Conservation (phyloP, 2,113 vertebrate species). For the Rynchops niger region DNA sequence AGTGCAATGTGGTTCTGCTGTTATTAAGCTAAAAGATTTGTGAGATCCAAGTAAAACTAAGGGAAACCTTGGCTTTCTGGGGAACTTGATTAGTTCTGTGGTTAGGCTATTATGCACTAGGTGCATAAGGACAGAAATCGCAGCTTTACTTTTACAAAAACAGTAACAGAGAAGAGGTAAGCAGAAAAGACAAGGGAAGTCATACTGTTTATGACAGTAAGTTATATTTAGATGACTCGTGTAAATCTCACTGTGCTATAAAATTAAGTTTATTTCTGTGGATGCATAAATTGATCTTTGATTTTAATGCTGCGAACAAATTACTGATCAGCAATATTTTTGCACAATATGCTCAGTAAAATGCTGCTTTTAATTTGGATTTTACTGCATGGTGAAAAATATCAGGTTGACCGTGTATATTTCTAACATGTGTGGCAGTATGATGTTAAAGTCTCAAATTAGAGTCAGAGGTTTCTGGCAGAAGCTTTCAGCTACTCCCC, state of each 20-base stretch:
- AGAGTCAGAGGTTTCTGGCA: constrained; percentile 20
- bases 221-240: background rate
- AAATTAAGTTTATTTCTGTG: background rate
- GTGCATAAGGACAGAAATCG: background rate
- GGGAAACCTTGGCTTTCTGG: background rate
- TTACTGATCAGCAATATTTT: background rate
- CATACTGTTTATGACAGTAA: background rate
- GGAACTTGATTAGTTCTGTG: background rate
- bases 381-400: background rate
- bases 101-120: background rate
- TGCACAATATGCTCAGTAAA: background rate
- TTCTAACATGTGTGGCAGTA: background rate
- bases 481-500: background rate
- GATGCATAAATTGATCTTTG: background rate
- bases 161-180: constrained; percentile 38
- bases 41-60: background rate
- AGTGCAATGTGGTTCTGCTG: background rate
- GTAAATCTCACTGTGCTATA: background rate
- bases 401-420: background rate
- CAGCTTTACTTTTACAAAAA: constrained; percentile 8
- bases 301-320: constrained; percentile 1
- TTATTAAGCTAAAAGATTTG: background rate
- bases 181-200: background rate
- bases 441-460: constrained; percentile 15
- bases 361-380: background rate